Percentiles rank a stretch among this genome's conserved stretches.
Evolutionary conservation across 1,140 invertebrate genomes (phyloP).

Genomic region (Odontomachus brunneus): DNA sequence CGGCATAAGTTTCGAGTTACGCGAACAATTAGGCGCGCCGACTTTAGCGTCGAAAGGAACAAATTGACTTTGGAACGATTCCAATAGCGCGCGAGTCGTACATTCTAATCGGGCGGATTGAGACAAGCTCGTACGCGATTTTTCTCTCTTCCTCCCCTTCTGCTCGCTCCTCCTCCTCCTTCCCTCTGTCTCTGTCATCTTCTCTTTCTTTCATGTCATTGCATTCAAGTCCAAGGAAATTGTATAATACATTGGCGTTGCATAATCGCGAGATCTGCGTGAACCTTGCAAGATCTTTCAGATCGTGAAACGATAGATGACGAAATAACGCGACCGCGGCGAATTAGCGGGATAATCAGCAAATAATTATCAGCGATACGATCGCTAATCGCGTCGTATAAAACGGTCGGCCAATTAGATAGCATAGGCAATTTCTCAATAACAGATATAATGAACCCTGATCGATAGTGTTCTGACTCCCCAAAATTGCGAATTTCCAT

Average conservation of each 20-base stretch:
- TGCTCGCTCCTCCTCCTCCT: too few relatives aligned
- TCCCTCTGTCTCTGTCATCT: too few relatives aligned
- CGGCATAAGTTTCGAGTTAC: slow-evolving; percentile 55
- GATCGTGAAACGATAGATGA: neutral
- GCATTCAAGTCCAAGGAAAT: slow-evolving; percentile 53
- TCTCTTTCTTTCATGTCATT: neutral
- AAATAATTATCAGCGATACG: neutral
- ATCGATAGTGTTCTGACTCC: too few relatives aligned
- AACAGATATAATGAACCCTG: too few relatives aligned
- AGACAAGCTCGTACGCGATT: slow-evolving; percentile 65
- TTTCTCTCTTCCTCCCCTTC: neutral
- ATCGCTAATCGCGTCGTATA: too few relatives aligned
- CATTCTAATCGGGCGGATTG: slow-evolving; percentile 70
- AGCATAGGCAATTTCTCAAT: too few relatives aligned
- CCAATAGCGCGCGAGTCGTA: slow-evolving; percentile 66
- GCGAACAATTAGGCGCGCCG: slow-evolving; percentile 61
- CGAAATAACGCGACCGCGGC: slow-evolving; percentile 5
- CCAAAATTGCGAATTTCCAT: too few relatives aligned
- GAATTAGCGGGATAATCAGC: neutral
- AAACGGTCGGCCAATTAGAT: too few relatives aligned
- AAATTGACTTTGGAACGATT: slow-evolving; percentile 71
- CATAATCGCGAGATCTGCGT: neutral
- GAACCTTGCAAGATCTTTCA: neutral
- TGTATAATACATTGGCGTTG: slow-evolving; percentile 39
- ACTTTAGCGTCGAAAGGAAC: slow-evolving; percentile 69